phyloP scores from a whole-genome alignment of 2,888 invertebrate species.

The Yponomeuta plumbellus region DNA sequence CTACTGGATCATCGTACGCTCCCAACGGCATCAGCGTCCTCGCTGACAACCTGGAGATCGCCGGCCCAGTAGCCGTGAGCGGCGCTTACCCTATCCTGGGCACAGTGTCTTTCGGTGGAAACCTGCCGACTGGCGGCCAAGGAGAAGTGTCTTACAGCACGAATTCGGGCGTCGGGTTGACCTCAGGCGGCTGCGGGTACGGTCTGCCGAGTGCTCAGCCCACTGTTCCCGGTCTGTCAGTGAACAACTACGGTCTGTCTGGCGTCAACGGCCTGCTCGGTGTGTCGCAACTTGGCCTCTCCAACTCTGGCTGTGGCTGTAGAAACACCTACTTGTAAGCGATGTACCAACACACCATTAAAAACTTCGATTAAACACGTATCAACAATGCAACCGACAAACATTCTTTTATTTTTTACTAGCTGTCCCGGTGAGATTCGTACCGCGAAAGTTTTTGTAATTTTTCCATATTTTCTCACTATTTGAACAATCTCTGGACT shows the following conservation, averaged over 20 bases:
- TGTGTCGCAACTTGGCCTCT: not conserved
- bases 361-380: too few species aligned
- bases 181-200: not conserved
- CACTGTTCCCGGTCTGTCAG: not conserved
- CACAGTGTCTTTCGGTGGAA: not conserved
- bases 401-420: too few species aligned
- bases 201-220: not conserved
- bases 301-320: not conserved
- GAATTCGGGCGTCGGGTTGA: not conserved
- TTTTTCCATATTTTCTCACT: too few species aligned
- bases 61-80: not conserved
- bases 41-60: constrained; percentile 11
- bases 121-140: constrained; percentile 1
- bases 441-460: too few species aligned
- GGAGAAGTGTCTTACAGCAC: not conserved
- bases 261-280: not conserved
- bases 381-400: too few species aligned
- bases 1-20: not conserved
- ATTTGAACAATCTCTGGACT: too few species aligned
- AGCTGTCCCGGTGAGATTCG: too few species aligned
- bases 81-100: not conserved
- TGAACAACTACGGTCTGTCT: not conserved
- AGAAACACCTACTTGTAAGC: too few species aligned
- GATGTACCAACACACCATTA: too few species aligned
- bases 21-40: constrained; percentile 1